Conservation (phyloP, 30 jellyfish, hydroid and myxozoan genomes). For the Cassiopea xamachana region DNA sequence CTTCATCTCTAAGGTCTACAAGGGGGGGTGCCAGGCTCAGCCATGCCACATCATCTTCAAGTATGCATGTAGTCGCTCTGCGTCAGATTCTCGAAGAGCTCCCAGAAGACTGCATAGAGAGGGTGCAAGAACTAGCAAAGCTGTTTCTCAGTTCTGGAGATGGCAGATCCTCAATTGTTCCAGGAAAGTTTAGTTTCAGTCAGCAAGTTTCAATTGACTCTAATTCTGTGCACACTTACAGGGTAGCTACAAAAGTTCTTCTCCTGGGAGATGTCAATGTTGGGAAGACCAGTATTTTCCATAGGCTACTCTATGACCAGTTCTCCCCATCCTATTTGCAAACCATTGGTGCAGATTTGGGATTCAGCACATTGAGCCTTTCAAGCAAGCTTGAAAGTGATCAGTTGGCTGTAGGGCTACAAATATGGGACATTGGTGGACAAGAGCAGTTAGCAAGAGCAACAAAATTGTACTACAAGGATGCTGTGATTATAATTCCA, state of each 20-base stretch:
- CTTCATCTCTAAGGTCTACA: constrained; percentile 4
- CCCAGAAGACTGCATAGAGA: constrained; percentile 42
- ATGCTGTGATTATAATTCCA: constrained; percentile 75
- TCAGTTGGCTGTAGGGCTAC: constrained; percentile 72
- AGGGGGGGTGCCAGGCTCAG: background rate
- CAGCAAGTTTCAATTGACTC: constrained; percentile 14
- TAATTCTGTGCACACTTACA: constrained; percentile 5
- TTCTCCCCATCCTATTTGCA: constrained; percentile 79
- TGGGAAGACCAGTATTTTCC: constrained; percentile 93
- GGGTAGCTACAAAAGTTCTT: constrained; percentile 60
- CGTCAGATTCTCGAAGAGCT: constrained; percentile 52
- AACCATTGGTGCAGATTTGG: constrained; percentile 91
- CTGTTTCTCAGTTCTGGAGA: constrained; percentile 50
- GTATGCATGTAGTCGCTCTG: constrained; percentile 36
- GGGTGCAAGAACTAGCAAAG: constrained; percentile 51
- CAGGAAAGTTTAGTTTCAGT: constrained; percentile 16
- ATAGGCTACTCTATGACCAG: constrained; percentile 87
- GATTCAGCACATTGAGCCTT: constrained; percentile 62
- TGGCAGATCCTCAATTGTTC: constrained; percentile 61
- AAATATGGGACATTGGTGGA: constrained; percentile 92
- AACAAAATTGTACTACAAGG: constrained; percentile 51
- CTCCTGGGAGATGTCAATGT: constrained; percentile 81
- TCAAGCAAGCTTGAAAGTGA: constrained; percentile 42
- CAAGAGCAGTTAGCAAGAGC: constrained; percentile 61
- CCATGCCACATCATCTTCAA: constrained; percentile 5